Percentiles rank a stretch among this genome's conserved stretches.
Evolutionary conservation across 2,797 vertebrate genomes (phyloP).

Genomic region (Allobates femoralis): DNA sequence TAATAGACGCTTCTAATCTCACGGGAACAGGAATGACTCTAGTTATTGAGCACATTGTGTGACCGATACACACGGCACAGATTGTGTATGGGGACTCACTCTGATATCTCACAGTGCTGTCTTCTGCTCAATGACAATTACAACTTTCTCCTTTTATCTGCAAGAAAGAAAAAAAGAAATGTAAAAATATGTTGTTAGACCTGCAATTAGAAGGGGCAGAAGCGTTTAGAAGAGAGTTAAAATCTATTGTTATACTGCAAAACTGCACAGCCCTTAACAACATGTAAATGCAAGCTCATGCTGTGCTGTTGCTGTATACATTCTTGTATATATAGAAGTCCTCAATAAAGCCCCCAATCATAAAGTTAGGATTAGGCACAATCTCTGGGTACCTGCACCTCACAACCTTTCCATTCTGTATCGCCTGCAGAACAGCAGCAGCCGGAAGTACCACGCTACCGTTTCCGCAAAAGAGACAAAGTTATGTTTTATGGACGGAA

Average conservation of each 20-base stretch:
- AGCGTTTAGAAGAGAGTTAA: too few species aligned
- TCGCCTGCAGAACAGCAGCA: slow-evolving; percentile 77
- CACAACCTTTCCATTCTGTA: not conserved
- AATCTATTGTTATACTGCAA: too few species aligned
- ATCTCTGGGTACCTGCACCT: not conserved
- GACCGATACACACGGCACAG: not conserved
- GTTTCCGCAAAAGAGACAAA: slow-evolving; percentile 92
- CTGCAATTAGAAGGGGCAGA: too few species aligned
- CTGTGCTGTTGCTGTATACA: too few species aligned
- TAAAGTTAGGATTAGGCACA: not conserved
- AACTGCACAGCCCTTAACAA: too few species aligned
- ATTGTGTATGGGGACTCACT: not conserved
- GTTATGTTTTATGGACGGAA: slow-evolving; percentile 94
- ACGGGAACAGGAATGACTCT: not conserved
- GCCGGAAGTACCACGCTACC: slow-evolving; percentile 82
- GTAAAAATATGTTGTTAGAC: too few species aligned
- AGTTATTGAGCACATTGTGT: not conserved
- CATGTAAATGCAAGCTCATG: too few species aligned
- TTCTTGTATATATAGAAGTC: too few species aligned
- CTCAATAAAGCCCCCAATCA: too few species aligned
- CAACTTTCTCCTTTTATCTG: too few species aligned
- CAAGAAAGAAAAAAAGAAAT: too few species aligned
- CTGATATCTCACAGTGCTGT: not conserved
- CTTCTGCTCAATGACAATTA: not conserved
- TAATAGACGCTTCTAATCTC: not conserved